Base-by-base conservation (phyloP, 2,113 vertebrate genomes). In the Sinocyclocheilus grahami region DNA sequence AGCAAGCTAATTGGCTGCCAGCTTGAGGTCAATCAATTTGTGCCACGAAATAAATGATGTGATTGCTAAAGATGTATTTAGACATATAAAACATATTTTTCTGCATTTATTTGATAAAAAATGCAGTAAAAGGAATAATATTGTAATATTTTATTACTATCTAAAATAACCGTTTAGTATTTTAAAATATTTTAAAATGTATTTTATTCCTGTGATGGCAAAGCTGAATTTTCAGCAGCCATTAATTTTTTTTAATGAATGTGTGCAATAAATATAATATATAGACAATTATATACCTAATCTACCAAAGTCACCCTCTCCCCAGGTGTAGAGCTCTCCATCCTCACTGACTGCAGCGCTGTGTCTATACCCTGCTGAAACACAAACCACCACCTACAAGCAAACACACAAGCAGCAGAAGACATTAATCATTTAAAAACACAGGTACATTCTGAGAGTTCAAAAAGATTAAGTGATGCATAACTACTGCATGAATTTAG, bases 361-460 rank as follows among this genome's bases (percentile, higher is more conserved):
- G 92, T 96, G 95, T 90, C 95, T 94, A 91, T 96, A 96, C 74
- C 95, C 95, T 55, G 95, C 95, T 86, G 95, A 95, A 90, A 96
- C 95, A 86, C 95, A 96, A 11, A 95, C 94, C 87, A 96, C 95
- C 92, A 95, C 95, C 95, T 96, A 83, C 27, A 86, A 60, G 82
- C 13, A 79, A 10, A 85, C 42, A 86, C 2, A 63, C 30, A 82
- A 27, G 46, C 0, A 83, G 14, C 16, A 46, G 7, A 81, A 24
- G 14, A 58, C 33, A 18, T 24, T 24, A 13, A 78, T 13, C 30
- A 67, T 77, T 67, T 37, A 76, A n/a, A 48, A 37, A 22, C n/a
- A 51, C 39, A 37, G 30, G 6, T 51, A 8, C 3, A 24, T 53
- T 69, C 27, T 53, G 24, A 78, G 39, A 30, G 42, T 9, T 10